phyloP scores from a whole-genome alignment of 2,797 vertebrate species.

The Hypotaenidia okinawae region DNA sequence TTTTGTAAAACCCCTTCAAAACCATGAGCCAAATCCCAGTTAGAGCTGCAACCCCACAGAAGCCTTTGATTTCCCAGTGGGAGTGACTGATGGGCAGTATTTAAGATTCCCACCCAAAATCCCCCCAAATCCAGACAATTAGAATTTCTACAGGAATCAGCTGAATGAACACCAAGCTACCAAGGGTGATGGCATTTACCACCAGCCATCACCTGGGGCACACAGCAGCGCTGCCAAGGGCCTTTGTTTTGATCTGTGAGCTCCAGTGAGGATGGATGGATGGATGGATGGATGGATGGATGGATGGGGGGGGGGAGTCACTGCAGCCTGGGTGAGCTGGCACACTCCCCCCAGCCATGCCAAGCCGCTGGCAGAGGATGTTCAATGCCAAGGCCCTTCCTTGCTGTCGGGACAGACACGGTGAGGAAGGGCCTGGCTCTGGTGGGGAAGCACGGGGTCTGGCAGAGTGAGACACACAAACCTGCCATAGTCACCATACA shows the following conservation, averaged over 20 bases:
- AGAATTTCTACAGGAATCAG: not conserved
- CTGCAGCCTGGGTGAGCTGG: not conserved
- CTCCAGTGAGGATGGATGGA: too few species aligned
- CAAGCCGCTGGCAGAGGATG: fast-evolving
- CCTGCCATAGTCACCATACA: fast-evolving
- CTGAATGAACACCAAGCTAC: not conserved
- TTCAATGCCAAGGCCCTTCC: not conserved
- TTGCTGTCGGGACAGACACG: fast-evolving
- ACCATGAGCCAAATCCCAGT: fast-evolving
- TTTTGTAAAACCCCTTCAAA: not conserved
- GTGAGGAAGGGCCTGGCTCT: fast-evolving
- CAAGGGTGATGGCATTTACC: not conserved
- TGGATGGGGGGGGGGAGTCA: too few species aligned
- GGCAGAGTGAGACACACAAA: not conserved
- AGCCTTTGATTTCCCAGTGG: fast-evolving
- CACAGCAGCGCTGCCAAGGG: fast-evolving
- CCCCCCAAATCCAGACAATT: not conserved
- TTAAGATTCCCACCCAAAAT: not conserved
- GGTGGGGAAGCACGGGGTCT: not conserved
- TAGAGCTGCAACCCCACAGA: not conserved
- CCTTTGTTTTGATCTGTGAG: too few species aligned
- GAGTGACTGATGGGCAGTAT: fast-evolving
- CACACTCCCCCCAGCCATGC: fast-evolving
- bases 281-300: too few species aligned
- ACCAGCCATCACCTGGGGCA: not conserved